Conservation (phyloP, 35 echinoderm and acorn worm species). For the Ophiothrix spiculata region DNA sequence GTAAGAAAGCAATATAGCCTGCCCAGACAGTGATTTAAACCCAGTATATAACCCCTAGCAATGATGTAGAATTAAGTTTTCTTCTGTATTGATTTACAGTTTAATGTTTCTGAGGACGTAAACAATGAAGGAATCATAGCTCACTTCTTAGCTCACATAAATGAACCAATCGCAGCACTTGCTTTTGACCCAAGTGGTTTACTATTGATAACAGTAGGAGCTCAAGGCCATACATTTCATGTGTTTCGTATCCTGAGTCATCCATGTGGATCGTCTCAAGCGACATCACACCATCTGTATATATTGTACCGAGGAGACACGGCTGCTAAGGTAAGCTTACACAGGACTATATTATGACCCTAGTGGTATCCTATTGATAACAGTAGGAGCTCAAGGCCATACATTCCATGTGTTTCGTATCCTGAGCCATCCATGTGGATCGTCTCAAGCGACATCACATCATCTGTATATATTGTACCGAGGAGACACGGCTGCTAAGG, state of each 20-base stretch:
- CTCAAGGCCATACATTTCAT: slow-evolving; percentile 88
- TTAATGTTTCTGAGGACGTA: slow-evolving; percentile 72
- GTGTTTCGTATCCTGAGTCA: slow-evolving; percentile 86
- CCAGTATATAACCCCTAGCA: background rate
- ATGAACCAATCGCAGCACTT: slow-evolving; percentile 78
- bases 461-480: slow-evolving; percentile 90
- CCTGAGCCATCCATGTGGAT: slow-evolving; percentile 71
- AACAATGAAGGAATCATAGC: slow-evolving; percentile 77
- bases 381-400: slow-evolving; percentile 84
- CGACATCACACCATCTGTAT: slow-evolving; percentile 86
- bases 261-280: slow-evolving; percentile 67
- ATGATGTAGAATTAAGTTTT: background rate
- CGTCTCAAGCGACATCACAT: slow-evolving; percentile 73
- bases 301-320: slow-evolving; percentile 93
- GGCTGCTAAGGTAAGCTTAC: slow-evolving; percentile 78
- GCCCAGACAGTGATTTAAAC: no score
- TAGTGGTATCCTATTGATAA: slow-evolving; percentile 78
- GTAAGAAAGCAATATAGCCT: no score
- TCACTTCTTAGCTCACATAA: slow-evolving; percentile 79
- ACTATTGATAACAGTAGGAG: slow-evolving; percentile 81
- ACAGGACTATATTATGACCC: slow-evolving; percentile 79
- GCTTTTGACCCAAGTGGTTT: slow-evolving; percentile 83
- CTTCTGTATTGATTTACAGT: slow-evolving; percentile 35
- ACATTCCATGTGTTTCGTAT: slow-evolving; percentile 92
- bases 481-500: slow-evolving; percentile 94